Percentiles rank a stretch among this genome's conserved stretches.
These are phyloP conservation scores for Hyperopisus bebe DNA, from an alignment of 2,113 vertebrate genomes.

Conservation along the genomic window DNA sequence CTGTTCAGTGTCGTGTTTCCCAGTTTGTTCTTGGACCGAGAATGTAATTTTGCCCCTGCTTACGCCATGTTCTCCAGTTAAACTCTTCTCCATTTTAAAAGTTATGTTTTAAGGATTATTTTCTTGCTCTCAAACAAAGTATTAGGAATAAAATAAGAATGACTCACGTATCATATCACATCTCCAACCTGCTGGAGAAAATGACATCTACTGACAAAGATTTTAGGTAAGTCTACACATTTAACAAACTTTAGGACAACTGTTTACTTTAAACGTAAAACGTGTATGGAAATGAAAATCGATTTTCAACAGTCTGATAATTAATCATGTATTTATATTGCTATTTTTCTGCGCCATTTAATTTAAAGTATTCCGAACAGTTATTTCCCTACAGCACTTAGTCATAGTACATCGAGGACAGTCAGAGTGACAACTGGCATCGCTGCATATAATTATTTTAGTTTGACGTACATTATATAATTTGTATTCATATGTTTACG, in stretches of 20 bases:
- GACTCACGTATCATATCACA: conserved; percentile 72
- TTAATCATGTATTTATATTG: background rate
- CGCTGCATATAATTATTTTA: background rate
- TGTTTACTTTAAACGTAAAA: background rate
- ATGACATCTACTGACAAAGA: conserved; percentile 90
- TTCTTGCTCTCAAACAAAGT: background rate
- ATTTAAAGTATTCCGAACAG: background rate
- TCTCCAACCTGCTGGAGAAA: conserved; percentile 85
- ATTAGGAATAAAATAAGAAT: conserved; percentile 45
- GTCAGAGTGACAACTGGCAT: background rate
- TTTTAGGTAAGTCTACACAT: conserved; percentile 65
- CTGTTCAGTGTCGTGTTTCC: conserved; percentile 55
- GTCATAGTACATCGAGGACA: background rate
- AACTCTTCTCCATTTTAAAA: conserved; percentile 21
- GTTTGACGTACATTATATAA: background rate
- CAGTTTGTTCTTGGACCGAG: conserved; percentile 35
- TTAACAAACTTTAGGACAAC: background rate
- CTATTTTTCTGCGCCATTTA: background rate
- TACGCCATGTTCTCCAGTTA: conserved; percentile 54
- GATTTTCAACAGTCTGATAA: background rate
- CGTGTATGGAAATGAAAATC: background rate
- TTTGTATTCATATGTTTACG: background rate
- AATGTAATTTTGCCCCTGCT: conserved; percentile 26
- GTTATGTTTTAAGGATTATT: conserved; percentile 9
- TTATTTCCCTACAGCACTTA: background rate